Evolutionary conservation across 2,888 invertebrate species (phyloP).

Genomic region (Hypomecis punctinalis): DNA sequence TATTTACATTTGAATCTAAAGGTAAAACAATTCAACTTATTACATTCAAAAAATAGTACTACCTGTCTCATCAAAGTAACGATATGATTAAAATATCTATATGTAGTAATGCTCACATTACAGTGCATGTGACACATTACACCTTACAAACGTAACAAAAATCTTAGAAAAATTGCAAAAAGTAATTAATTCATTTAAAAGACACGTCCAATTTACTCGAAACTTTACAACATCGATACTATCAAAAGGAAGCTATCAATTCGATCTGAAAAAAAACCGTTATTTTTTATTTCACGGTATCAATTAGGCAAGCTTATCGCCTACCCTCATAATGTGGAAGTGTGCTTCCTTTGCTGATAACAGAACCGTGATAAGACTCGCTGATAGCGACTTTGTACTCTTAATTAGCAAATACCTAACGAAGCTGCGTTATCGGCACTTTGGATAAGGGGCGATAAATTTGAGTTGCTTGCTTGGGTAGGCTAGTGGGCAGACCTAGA

Average conservation of each 20-base stretch:
- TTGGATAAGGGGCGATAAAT: conserved; percentile 20
- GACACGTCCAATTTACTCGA: neutral
- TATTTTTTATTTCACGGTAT: conserved; percentile 26
- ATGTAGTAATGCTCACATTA: too few species aligned
- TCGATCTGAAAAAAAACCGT: conserved; percentile 23
- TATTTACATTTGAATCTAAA: too few species aligned
- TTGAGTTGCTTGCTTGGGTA: conserved; percentile 2
- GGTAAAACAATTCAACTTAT: too few species aligned
- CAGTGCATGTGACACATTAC: too few species aligned
- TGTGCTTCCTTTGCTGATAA: conserved; percentile 33
- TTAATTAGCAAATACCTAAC: conserved; percentile 33
- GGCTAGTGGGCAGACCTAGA: conserved; percentile 14
- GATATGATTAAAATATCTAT: too few species aligned
- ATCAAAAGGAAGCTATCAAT: conserved; percentile 28
- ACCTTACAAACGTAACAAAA: neutral
- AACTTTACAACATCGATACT: conserved; percentile 4
- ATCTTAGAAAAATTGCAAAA: neutral
- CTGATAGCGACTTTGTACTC: conserved; percentile 25
- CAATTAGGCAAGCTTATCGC: conserved; percentile 36
- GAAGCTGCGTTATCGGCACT: conserved; percentile 18
- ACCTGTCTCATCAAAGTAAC: too few species aligned
- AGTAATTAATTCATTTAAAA: neutral
- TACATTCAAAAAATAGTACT: too few species aligned
- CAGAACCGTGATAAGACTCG: conserved; percentile 8
- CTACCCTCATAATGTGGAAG: conserved; percentile 36